Conservation (phyloP, 2,888 invertebrate genomes). For the Vanessa cardui region DNA sequence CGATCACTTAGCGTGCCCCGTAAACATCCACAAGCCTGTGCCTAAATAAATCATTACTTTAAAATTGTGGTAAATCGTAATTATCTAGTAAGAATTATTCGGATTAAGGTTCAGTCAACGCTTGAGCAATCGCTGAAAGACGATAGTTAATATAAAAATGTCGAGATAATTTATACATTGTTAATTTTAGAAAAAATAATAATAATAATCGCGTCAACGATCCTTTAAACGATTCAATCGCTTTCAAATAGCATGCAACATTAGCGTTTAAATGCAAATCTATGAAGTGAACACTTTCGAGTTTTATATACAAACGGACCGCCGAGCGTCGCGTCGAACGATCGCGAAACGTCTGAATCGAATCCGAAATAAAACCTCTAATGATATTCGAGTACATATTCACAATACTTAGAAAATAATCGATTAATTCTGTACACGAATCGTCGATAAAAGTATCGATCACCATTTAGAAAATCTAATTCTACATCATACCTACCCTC, state of each 20-base stretch:
- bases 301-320: slow-evolving; percentile 72
- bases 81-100: slow-evolving; percentile 35
- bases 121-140: slow-evolving; percentile 72
- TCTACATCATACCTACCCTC: slow-evolving; percentile 58
- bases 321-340: slow-evolving; percentile 55
- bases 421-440: slow-evolving; percentile 62
- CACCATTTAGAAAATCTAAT: slow-evolving; percentile 60
- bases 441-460: slow-evolving; percentile 59
- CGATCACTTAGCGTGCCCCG: slow-evolving; percentile 40
- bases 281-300: slow-evolving; percentile 79
- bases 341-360: slow-evolving; percentile 53
- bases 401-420: slow-evolving; percentile 70
- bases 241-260: slow-evolving; percentile 69
- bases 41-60: slow-evolving; percentile 26
- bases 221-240: slow-evolving; percentile 52
- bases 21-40: slow-evolving; percentile 33
- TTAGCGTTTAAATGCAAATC: slow-evolving; percentile 80
- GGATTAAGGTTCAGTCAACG: slow-evolving; percentile 65
- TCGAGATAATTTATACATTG: slow-evolving; percentile 26
- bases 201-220: slow-evolving; percentile 39
- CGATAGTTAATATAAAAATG: slow-evolving; percentile 37
- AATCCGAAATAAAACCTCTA: slow-evolving; percentile 68
- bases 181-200: slow-evolving; percentile 35
- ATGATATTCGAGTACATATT: slow-evolving; percentile 81
- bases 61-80: slow-evolving; percentile 34